Evolutionary conservation across 2,797 vertebrate species (phyloP).

Genomic region (Selene dorsalis): DNA sequence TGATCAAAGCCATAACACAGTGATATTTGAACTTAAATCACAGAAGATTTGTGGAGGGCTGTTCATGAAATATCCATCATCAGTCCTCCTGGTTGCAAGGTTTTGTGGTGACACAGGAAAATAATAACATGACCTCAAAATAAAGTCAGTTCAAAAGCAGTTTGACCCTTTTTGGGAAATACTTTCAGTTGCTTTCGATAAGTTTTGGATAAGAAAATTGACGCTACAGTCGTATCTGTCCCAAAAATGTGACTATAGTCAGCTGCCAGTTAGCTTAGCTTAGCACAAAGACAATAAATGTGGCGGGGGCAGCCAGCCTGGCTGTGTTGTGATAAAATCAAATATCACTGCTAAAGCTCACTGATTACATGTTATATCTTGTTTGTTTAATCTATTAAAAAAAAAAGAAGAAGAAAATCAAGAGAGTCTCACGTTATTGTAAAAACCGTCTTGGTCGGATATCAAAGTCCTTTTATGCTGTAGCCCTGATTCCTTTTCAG

Average conservation of each 20-base stretch:
- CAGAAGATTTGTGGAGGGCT: conserved; percentile 37
- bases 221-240: neutral
- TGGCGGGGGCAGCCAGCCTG: neutral
- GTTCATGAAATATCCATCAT: conserved; percentile 33
- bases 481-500: neutral
- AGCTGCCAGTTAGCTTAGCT: neutral
- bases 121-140: neutral
- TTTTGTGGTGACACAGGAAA: conserved; percentile 25
- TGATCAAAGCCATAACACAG: conserved; percentile 57
- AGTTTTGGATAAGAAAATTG: neutral
- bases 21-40: conserved; percentile 56
- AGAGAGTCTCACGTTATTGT: neutral
- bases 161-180: neutral
- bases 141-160: neutral
- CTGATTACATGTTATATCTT: neutral
- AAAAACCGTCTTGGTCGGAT: neutral
- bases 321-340: neutral
- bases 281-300: neutral
- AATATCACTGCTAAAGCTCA: too few species aligned
- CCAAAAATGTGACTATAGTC: neutral
- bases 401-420: neutral
- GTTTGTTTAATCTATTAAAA: neutral
- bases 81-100: conserved; percentile 25
- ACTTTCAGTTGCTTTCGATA: neutral
- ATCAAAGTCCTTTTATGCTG: neutral